Conservation (phyloP, 2,888 invertebrate genomes). For the Microdon myrmicae region DNA sequence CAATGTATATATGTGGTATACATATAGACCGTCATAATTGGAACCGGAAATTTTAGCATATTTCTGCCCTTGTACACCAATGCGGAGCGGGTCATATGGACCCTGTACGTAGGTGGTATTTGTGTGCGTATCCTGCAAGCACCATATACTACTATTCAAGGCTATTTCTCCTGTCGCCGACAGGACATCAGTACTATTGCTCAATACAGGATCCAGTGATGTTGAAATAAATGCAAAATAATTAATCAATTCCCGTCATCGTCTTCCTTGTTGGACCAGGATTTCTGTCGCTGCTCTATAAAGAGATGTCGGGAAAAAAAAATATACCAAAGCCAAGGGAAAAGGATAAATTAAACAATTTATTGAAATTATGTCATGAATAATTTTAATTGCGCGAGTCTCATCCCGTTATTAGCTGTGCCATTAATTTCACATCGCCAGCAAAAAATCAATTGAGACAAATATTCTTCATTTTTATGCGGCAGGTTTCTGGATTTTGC, state of each 20-base stretch:
- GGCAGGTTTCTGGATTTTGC: background rate
- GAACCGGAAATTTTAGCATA: too few species aligned
- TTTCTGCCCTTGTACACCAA: too few species aligned
- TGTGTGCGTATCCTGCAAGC: too few species aligned
- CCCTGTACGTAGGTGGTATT: too few species aligned
- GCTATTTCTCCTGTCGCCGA: too few species aligned
- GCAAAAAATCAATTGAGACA: slow-evolving; percentile 33
- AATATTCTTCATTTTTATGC: slow-evolving; percentile 20
- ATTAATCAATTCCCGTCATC: slow-evolving; percentile 28
- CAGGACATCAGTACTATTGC: background rate
- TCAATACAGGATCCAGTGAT: slow-evolving; percentile 1
- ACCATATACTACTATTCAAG: too few species aligned
- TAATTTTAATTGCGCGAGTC: slow-evolving; percentile 34
- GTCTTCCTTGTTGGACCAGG: slow-evolving; percentile 2
- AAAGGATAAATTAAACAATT: slow-evolving; percentile 2
- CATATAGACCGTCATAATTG: too few species aligned
- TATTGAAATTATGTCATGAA: slow-evolving; percentile 23
- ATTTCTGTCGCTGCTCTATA: too few species aligned
- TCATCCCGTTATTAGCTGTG: slow-evolving; percentile 33
- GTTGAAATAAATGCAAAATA: slow-evolving; percentile 26
- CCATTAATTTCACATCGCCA: slow-evolving; percentile 34
- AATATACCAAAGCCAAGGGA: slow-evolving; percentile 17
- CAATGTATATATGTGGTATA: too few species aligned
- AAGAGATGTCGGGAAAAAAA: too few species aligned
- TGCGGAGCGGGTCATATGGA: too few species aligned